phyloP scores from a whole-genome alignment of 2,888 invertebrate species.

The Leptopilina drosophilae region DNA sequence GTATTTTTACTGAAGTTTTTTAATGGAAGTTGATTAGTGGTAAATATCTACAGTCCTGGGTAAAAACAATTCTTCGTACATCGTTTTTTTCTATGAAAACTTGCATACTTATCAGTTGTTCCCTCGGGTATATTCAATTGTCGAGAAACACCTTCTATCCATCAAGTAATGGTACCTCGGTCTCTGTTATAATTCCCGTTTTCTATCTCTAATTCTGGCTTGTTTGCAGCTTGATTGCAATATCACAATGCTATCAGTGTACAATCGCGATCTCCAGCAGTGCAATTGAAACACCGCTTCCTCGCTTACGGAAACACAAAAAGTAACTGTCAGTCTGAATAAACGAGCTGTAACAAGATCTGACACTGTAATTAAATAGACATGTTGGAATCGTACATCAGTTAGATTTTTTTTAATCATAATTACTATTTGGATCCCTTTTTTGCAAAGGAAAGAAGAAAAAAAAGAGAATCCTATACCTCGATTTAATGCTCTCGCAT shows the following conservation, averaged over 20 bases:
- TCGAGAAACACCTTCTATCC: conserved; percentile 56
- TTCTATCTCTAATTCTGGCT: conserved; percentile 43
- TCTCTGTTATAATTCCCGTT: conserved; percentile 53
- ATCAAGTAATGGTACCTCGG: conserved; percentile 48
- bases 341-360: conserved; percentile 66
- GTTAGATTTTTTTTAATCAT: background rate
- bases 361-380: conserved; percentile 41
- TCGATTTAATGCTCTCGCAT: no score
- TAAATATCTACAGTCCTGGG: conserved; percentile 8
- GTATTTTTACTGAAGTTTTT: no score
- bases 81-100: background rate
- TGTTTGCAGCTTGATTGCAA: conserved; percentile 50
- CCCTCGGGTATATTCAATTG: conserved; percentile 57
- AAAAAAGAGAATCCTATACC: no score
- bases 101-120: conserved; percentile 45
- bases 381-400: background rate
- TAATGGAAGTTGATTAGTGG: no score
- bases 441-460: background rate
- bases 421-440: background rate
- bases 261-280: conserved; percentile 50
- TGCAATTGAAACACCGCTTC: conserved; percentile 66
- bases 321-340: conserved; percentile 61
- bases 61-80: conserved; percentile 45
- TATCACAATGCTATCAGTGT: conserved; percentile 53
- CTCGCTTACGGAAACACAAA: conserved; percentile 64